Evolutionary conservation across 2,888 invertebrate species (phyloP), one percentile per base, ranked within the genome.

Genomic region (Ormyrus pomaceus): DNA sequence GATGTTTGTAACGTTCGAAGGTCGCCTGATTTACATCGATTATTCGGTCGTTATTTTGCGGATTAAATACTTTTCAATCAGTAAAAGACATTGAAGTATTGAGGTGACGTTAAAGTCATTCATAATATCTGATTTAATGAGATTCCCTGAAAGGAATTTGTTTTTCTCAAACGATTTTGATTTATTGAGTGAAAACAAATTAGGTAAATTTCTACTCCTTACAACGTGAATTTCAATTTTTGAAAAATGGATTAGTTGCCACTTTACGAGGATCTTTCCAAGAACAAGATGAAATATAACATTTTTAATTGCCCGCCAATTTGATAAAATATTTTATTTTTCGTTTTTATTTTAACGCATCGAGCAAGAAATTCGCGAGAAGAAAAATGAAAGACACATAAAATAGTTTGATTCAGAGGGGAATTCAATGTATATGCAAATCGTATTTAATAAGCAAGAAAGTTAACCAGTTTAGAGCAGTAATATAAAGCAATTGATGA

Each of bases 21-120:
- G 61, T 59, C 55, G 53, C 65, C 10, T 66, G 7, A 64, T 73
- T 73, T 51, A 46, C 46, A 46, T 50, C 10, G 19, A 51, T 65
- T 3, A 59, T 19, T 51, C 48, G 70, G 51, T 46, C 58, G 46
- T 71, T 77, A 77, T 77, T 78, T 66, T 6, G 0, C 34, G 66
- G 77, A 78, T 72, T 72, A 66, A 48, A 59, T 6, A 34, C 13
- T 50, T n/a, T 72, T 6, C 48, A 64, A 62, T 64, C n/a, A 55
- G 11, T n/a, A 50, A 50, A 48, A 19, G 10, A 51, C 61, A 61
- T 61, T 61, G n/a, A 71, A 51, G 8, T 45, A 61, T 61, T 59
- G n/a, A 53, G 53, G 9, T 9, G 19, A 34, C 34, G 34, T 34
- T 34, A 34, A 34, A 34, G 34, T 34, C 34, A 34, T 34, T 34